phyloP scores from a whole-genome alignment of 2,113 vertebrate genomes.

The Nerophis lumbriciformis region DNA sequence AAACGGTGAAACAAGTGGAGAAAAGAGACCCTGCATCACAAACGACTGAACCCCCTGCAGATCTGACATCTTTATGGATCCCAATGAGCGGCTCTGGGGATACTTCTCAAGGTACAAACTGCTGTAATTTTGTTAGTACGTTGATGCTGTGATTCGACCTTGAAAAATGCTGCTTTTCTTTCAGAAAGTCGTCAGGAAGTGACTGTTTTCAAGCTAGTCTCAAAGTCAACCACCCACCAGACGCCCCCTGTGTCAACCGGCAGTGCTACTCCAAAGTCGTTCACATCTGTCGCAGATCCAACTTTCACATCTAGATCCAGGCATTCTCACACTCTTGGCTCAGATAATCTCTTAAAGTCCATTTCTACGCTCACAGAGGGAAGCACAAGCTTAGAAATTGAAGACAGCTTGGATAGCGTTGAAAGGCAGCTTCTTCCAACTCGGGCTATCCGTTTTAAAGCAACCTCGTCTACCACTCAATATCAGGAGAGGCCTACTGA shows the following conservation, averaged over 20 bases:
- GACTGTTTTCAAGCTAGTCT: neutral
- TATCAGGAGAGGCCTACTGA: conserved; percentile 1
- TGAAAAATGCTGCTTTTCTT: conserved; percentile 11
- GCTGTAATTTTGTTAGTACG: neutral
- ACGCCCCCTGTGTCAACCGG: conserved; percentile 18
- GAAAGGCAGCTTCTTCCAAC: conserved; percentile 16
- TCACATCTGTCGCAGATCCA: conserved; percentile 11
- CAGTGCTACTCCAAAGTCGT: conserved; percentile 4
- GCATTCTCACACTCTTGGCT: conserved; percentile 9
- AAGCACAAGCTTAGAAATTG: conserved; percentile 50
- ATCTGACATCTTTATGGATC: conserved; percentile 19
- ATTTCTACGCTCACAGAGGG: conserved; percentile 46
- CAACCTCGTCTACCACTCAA: conserved; percentile 13
- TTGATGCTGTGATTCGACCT: neutral
- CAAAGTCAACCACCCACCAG: conserved; percentile 19
- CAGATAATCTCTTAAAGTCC: conserved; percentile 29
- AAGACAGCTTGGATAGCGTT: conserved; percentile 34
- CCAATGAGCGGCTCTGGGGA: conserved; percentile 57
- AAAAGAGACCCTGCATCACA: conserved; percentile 15
- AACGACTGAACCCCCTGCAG: conserved; percentile 16
- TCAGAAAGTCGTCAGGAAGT: conserved; percentile 40
- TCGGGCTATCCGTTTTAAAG: conserved; percentile 21
- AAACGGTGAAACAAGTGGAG: conserved; percentile 1
- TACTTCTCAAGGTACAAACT: conserved; percentile 46
- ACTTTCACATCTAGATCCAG: conserved; percentile 11